These are phyloP conservation scores for Pteronotus mesoamericanus DNA, from an alignment of 2,797 vertebrate genomes.

Conservation along the genomic window DNA sequence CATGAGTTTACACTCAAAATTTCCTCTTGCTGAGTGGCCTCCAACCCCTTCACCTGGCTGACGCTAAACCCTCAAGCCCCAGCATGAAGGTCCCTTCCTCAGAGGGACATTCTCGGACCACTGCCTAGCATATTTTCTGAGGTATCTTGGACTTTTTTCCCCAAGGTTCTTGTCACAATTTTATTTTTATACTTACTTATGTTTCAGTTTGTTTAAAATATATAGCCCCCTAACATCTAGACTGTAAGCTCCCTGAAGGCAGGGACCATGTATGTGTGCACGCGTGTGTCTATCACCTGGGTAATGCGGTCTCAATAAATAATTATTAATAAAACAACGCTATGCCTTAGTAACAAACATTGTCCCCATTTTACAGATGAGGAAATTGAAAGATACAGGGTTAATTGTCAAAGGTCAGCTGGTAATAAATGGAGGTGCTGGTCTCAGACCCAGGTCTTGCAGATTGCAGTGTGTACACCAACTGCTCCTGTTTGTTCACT, in stretches of 20 bases:
- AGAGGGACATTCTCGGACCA: background rate
- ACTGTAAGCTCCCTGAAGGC: background rate
- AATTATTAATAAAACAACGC: background rate
- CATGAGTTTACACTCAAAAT: accelerated
- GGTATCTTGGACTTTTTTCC: background rate
- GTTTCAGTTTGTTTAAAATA: background rate
- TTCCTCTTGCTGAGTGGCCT: background rate
- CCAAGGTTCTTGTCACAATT: background rate
- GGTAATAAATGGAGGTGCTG: background rate
- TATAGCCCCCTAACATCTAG: background rate
- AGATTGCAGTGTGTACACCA: background rate
- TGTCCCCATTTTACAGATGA: background rate
- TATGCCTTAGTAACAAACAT: background rate
- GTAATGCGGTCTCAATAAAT: background rate
- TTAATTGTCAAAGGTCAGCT: background rate
- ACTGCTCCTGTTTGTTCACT: background rate
- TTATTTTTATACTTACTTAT: background rate
- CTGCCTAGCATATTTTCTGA: background rate
- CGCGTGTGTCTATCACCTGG: background rate
- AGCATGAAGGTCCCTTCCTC: background rate
- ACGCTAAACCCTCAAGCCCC: background rate
- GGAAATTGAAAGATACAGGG: background rate
- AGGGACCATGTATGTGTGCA: background rate
- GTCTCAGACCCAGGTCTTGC: background rate
- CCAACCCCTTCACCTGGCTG: background rate